A percentile compares a stretch with the other conserved stretches of the same genome.
Conservation (phyloP, 2,888 invertebrate species). For the Osedax frankpressi region DNA sequence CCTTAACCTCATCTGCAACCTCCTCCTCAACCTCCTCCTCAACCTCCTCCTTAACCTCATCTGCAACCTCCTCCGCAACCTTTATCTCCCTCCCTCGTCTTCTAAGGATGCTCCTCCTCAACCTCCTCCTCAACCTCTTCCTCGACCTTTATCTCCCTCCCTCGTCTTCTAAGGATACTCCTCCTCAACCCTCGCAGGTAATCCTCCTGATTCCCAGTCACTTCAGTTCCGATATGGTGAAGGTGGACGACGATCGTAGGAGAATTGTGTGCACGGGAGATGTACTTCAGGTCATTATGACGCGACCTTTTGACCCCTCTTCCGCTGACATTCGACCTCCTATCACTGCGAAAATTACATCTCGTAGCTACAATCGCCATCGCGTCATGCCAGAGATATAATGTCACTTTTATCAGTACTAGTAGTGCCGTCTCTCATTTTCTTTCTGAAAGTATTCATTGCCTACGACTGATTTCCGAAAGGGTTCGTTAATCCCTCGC, state of each 20-base stretch:
- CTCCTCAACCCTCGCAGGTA: constrained; percentile 17
- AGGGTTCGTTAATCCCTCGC: no score
- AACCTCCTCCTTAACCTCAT: not conserved
- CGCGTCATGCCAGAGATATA: no score
- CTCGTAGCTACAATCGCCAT: not conserved
- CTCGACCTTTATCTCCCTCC: not conserved
- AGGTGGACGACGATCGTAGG: constrained; percentile 30
- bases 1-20: no score
- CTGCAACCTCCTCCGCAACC: not conserved
- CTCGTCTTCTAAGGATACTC: no score
- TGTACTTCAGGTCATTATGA: constrained; percentile 30
- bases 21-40: no score
- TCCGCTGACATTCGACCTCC: not conserved
- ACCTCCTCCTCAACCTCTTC: not conserved
- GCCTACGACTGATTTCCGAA: no score
- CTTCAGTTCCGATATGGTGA: constrained; percentile 28
- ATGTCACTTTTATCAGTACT: no score
- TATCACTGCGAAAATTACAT: not conserved
- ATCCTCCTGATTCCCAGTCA: constrained; percentile 33
- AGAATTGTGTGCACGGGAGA: constrained; percentile 29
- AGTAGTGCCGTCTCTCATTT: no score
- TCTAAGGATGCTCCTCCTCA: not conserved
- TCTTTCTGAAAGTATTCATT: no score
- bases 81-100: not conserved
- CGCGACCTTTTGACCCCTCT: not conserved